A percentile compares a stretch with the other conserved stretches of the same genome.
These are phyloP conservation scores for Cygnus buccinator DNA, from an alignment of 2,113 vertebrate species.

Conservation along the genomic window DNA sequence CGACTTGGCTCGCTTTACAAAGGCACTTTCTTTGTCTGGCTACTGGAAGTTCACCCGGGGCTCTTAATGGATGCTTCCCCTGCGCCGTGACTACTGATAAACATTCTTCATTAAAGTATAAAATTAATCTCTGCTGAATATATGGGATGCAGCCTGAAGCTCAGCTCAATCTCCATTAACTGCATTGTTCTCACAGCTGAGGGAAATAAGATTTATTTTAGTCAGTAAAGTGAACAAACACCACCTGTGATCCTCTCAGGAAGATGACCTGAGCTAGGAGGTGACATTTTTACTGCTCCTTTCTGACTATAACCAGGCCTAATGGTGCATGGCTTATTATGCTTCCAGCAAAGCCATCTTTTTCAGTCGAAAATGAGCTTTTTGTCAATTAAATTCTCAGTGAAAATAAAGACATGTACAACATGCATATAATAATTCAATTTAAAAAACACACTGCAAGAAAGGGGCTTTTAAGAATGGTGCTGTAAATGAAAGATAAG, in stretches of 20 bases:
- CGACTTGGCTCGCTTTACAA: background rate
- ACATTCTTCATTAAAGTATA: constrained; percentile 32
- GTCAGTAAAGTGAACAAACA: constrained; percentile 50
- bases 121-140: constrained; percentile 51
- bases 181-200: background rate
- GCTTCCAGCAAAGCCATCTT: constrained; percentile 8
- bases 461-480: constrained; percentile 14
- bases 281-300: constrained; percentile 36
- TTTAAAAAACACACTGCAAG: constrained; percentile 13
- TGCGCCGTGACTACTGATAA: constrained; percentile 27
- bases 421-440: background rate
- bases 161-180: constrained; percentile 43
- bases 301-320: constrained; percentile 31
- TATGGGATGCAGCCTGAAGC: background rate
- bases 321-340: constrained; percentile 39
- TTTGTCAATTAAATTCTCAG: constrained; percentile 54
- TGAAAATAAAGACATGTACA: background rate
- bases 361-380: constrained; percentile 20
- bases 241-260: constrained; percentile 44
- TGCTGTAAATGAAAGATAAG: background rate
- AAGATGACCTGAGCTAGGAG: constrained; percentile 45
- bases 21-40: background rate
- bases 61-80: background rate
- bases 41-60: background rate
- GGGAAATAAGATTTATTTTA: constrained; percentile 54